Conservation (phyloP, 2,113 vertebrate genomes). For the Poeciliopsis turrubarensis region DNA sequence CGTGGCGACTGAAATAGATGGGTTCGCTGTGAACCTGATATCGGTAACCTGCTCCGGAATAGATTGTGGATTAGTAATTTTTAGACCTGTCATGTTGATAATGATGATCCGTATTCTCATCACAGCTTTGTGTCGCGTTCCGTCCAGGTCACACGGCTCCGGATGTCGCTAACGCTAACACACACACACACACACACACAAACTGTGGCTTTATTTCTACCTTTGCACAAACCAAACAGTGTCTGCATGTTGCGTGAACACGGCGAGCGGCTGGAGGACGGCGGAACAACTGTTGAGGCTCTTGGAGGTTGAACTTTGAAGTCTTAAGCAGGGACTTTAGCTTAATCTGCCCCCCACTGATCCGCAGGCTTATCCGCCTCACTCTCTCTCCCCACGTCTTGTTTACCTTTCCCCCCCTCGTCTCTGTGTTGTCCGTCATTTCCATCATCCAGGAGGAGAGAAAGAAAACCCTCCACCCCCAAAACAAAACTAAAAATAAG, state of each 20-base stretch:
- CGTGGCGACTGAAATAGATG: not conserved
- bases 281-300: conserved; percentile 61
- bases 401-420: not conserved
- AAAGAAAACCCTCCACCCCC: conserved; percentile 25
- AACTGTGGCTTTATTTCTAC: not conserved
- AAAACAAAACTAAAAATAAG: conserved; percentile 59
- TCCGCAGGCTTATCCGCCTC: conserved; percentile 74
- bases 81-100: conserved; percentile 1
- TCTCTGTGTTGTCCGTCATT: conserved; percentile 22
- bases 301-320: conserved; percentile 76
- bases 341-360: conserved; percentile 78
- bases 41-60: not conserved
- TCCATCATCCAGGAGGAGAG: conserved; percentile 28
- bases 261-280: conserved; percentile 18
- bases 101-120: not conserved
- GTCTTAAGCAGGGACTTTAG: conserved; percentile 79
- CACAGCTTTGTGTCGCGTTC: conserved; percentile 21
- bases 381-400: conserved; percentile 5
- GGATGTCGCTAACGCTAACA: not conserved
- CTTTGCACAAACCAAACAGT: not conserved
- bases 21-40: not conserved
- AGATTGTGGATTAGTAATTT: not conserved
- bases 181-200: too few species aligned
- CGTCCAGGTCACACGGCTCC: conserved; percentile 26
- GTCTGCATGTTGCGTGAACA: not conserved